Evolutionary conservation across 2,888 invertebrate species (phyloP), one percentile per base, ranked within the genome.

Genomic region (Microplitis manilae): DNA sequence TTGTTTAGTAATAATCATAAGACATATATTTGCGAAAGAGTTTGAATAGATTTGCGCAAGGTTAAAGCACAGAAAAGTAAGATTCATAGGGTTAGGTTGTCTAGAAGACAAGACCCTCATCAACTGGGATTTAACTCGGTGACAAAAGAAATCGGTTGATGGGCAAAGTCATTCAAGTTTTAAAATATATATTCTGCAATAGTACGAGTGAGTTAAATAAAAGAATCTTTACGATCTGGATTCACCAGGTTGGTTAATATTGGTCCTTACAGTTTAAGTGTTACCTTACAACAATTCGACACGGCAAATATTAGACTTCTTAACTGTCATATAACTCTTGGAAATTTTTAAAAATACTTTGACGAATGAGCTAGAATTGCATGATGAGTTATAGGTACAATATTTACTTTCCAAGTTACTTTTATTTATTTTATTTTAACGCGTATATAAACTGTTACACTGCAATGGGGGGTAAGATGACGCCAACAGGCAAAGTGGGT

Each of bases 1-100:
- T 50, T 50, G 13, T 13, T 13, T 50, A 50, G 50, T 50, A 8
- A 50, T 50, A 50, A 50, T 50, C 50, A 50, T 4, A 50, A 50
- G 50, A 50, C 4, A 50, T 50, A 50, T 13, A 50, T 50, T 50
- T 50, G 50, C 50, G 50, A 50, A 50, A 50, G 50, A 50, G 50
- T 50, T 50, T 50, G 50, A 50, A 50, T 50, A 50, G 50, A 50
- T 50, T 50, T 50, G 50, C 50, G 50, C 50, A 50, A 50, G 50
- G 50, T 50, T 50, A 50, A 13, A 50, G 50, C 13, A 50, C 50
- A 13, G 50, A 50, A 50, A 50, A 50, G 4, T 50, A 13, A 50
- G 9, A 50, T 50, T 50, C 50, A 50, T 50, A 50, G 50, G 50
- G 50, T 50, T 50, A 50, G 50, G 50, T 13, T 13, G 50, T 50